These are phyloP conservation scores for Imbricaverruca yamaguchii DNA, from an alignment of 2,888 invertebrate genomes.

Conservation along the genomic window DNA sequence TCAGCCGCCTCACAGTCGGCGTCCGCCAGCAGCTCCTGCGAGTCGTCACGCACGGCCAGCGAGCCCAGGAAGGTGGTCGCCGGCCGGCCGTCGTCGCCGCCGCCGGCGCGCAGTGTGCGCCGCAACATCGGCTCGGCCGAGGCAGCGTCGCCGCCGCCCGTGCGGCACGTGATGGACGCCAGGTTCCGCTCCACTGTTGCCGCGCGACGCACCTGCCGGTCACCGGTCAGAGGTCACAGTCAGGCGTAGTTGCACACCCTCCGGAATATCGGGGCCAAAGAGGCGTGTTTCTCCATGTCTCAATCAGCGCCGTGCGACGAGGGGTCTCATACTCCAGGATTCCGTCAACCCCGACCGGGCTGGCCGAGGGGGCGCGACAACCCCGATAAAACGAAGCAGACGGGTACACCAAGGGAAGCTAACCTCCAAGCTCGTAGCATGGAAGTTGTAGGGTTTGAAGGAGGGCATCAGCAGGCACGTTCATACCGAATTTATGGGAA, in stretches of 20 bases:
- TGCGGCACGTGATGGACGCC: neutral
- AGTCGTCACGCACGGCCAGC: neutral
- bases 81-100: conserved; percentile 24
- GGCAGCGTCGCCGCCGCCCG: neutral
- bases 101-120: neutral
- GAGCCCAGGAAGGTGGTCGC: neutral
- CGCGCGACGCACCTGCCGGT: neutral
- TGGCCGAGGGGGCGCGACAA: too few species aligned
- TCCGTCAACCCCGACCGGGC: too few species aligned
- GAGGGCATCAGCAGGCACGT: too few species aligned
- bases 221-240: neutral
- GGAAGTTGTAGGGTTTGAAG: too few species aligned
- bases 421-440: too few species aligned
- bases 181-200: neutral
- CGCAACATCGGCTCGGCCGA: neutral
- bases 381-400: too few species aligned
- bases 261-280: too few species aligned
- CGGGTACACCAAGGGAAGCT: too few species aligned
- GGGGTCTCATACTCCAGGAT: too few species aligned
- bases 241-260: neutral
- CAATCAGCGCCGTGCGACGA: too few species aligned
- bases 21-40: conserved; percentile 3
- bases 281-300: too few species aligned
- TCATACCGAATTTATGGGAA: too few species aligned
- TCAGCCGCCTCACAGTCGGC: neutral